Evolutionary conservation across 2,113 vertebrate genomes (phyloP).

Genomic region (Sylvia atricapilla): DNA sequence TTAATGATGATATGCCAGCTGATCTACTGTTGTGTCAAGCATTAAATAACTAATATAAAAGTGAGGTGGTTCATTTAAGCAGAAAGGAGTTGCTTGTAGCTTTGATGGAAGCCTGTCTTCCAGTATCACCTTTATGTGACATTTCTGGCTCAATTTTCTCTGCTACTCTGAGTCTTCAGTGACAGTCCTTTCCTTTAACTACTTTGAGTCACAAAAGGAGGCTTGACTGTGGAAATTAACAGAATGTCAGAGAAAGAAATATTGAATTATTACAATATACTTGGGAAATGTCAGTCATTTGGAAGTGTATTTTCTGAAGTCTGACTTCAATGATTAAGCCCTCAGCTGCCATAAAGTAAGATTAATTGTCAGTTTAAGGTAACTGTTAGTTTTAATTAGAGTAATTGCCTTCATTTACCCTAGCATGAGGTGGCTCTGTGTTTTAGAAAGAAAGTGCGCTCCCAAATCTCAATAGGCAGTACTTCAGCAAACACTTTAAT

Average conservation of each 20-base stretch:
- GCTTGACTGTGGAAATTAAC: not conserved
- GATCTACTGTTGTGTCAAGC: not conserved
- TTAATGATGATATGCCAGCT: not conserved
- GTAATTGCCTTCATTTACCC: not conserved
- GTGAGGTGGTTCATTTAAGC: not conserved
- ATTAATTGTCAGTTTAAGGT: not conserved
- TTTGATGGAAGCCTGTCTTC: not conserved
- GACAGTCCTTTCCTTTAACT: not conserved
- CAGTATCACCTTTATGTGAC: not conserved
- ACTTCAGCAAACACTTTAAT: not conserved
- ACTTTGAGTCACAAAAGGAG: not conserved
- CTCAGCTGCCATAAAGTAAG: not conserved
- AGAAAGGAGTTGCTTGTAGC: not conserved
- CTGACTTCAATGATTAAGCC: not conserved
- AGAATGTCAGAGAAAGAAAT: not conserved
- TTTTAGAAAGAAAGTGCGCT: not conserved
- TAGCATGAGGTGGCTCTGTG: not conserved
- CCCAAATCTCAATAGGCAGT: not conserved
- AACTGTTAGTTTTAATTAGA: not conserved
- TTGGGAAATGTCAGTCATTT: not conserved
- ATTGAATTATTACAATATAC: not conserved
- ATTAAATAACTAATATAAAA: not conserved
- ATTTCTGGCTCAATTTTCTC: conserved; percentile 4
- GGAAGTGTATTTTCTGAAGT: not conserved
- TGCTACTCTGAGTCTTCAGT: not conserved